phyloP scores from a whole-genome alignment of 64 coral and sea anemone genomes.

The Cladopsammia gracilis region DNA sequence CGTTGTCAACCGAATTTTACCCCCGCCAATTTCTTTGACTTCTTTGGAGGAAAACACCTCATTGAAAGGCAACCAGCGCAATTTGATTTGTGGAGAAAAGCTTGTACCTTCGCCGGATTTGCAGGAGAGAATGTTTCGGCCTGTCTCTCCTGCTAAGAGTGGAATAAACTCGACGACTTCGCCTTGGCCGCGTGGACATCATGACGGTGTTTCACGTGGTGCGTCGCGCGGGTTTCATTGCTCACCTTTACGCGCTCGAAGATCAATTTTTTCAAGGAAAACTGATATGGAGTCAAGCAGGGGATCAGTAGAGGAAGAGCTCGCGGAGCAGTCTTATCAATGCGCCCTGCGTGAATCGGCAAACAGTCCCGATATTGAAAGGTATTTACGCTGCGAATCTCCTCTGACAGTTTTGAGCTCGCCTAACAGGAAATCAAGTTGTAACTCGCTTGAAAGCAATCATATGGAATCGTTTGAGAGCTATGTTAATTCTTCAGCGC shows the following conservation, averaged over 20 bases:
- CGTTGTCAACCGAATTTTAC: background rate
- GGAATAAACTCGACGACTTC: too few relatives aligned
- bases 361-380: slow-evolving; percentile 67
- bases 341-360: slow-evolving; percentile 72
- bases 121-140: slow-evolving; percentile 16
- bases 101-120: slow-evolving; percentile 21
- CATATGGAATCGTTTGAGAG: background rate
- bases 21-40: background rate
- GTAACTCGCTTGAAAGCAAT: background rate
- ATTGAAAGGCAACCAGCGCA: background rate
- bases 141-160: slow-evolving; percentile 8
- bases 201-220: background rate
- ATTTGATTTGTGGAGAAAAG: slow-evolving; percentile 3
- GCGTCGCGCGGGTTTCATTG: background rate
- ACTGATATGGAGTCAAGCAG: background rate
- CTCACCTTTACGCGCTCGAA: background rate
- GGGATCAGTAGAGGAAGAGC: slow-evolving; percentile 51
- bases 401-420: slow-evolving; percentile 18
- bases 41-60: background rate
- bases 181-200: background rate
- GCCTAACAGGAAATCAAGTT: background rate
- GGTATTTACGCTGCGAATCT: slow-evolving; percentile 60
- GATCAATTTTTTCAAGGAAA: background rate
- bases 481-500: background rate
- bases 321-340: slow-evolving; percentile 55